A percentile compares a stretch with the other conserved stretches of the same genome.
Conservation (phyloP, 1,140 invertebrate genomes). For the Lepidostoma basale region DNA sequence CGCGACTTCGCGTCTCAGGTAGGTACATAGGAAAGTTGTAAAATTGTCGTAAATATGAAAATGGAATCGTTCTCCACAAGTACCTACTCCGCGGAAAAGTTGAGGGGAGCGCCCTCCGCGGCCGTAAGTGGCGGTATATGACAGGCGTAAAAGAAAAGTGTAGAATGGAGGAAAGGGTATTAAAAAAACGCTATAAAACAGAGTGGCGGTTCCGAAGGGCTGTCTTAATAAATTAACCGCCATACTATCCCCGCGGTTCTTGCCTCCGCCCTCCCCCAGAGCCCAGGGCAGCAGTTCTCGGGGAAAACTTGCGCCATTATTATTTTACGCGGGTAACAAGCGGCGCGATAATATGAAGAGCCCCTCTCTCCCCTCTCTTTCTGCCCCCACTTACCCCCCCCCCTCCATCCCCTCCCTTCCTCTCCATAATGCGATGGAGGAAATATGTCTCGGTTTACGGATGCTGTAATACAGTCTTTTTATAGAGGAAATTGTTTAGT, state of each 20-base stretch:
- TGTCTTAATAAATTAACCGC: constrained; percentile 47
- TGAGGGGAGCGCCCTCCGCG: constrained; percentile 10
- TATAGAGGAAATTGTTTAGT: constrained; percentile 22
- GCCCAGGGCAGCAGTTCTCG: constrained; percentile 21
- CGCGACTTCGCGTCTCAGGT: constrained; percentile 41
- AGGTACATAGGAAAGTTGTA: constrained; percentile 42
- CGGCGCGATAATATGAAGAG: constrained; percentile 61
- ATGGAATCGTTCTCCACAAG: constrained; percentile 46
- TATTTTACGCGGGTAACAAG: constrained; percentile 65
- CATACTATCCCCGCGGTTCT: constrained; percentile 29
- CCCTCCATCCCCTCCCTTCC: not conserved
- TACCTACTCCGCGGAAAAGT: not conserved
- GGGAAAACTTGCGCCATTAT: constrained; percentile 61
- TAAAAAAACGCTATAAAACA: constrained; percentile 42
- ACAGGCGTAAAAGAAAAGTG: constrained; percentile 46
- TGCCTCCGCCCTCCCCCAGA: constrained; percentile 1
- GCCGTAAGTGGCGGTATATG: constrained; percentile 45
- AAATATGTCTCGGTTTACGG: constrained; percentile 43
- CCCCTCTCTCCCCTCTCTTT: constrained; percentile 21
- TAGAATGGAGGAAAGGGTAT: constrained; percentile 44
- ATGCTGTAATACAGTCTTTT: constrained; percentile 27
- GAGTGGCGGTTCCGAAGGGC: constrained; percentile 31
- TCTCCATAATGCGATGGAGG: constrained; percentile 35
- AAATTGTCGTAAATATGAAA: constrained; percentile 48
- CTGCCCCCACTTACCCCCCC: not conserved